phyloP scores from a whole-genome alignment of 2,888 invertebrate species.

The Drymonia ruficornis region DNA sequence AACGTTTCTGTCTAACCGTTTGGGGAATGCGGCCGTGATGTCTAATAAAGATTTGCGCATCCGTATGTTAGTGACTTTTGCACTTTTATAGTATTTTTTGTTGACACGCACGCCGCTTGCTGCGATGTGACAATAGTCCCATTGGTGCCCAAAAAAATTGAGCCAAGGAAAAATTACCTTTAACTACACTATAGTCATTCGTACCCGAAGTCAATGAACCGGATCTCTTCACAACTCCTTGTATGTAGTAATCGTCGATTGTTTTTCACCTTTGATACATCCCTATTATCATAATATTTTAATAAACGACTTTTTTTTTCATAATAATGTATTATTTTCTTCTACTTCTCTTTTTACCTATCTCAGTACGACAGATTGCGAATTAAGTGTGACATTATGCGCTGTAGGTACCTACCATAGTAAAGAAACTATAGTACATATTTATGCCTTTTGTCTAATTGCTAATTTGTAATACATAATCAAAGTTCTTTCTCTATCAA shows the following conservation, averaged over 20 bases:
- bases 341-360: background rate
- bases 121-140: too few species aligned
- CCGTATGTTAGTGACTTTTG: too few species aligned
- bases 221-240: background rate
- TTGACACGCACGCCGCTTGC: too few species aligned
- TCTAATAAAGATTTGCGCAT: too few species aligned
- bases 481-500: slow-evolving; percentile 1
- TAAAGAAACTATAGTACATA: slow-evolving; percentile 26
- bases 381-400: slow-evolving; percentile 9
- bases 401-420: slow-evolving; percentile 17
- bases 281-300: slow-evolving; percentile 1
- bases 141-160: too few species aligned
- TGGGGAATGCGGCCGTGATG: too few species aligned
- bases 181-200: too few species aligned
- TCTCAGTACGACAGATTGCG: background rate
- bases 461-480: slow-evolving; percentile 1
- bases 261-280: background rate
- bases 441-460: slow-evolving; percentile 16
- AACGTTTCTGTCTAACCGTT: too few species aligned
- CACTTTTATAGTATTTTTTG: too few species aligned
- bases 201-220: background rate
- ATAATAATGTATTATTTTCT: background rate
- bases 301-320: background rate
- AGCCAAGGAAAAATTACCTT: too few species aligned
- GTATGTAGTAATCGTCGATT: background rate